A percentile compares a stretch with the other conserved stretches of the same genome.
These are phyloP conservation scores for Corythornis vintsioides DNA, from an alignment of 2,113 vertebrate species.

Conservation along the genomic window DNA sequence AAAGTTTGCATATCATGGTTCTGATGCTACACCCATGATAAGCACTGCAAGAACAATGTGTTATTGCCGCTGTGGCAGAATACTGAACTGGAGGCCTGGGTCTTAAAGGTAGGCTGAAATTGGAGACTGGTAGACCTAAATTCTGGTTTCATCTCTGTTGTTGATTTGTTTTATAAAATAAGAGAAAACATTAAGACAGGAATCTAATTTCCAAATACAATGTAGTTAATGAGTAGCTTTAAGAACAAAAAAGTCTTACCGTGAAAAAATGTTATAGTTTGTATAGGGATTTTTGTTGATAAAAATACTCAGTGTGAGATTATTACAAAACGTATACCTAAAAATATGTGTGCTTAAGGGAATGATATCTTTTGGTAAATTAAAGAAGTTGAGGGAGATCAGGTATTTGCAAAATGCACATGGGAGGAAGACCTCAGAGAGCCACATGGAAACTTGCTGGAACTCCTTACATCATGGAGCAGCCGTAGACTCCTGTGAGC, in stretches of 20 bases:
- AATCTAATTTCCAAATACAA: not conserved
- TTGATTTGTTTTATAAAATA: not conserved
- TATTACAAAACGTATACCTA: not conserved
- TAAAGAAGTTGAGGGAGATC: not conserved
- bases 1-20: not conserved
- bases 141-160: not conserved
- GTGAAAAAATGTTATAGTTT: not conserved
- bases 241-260: not conserved
- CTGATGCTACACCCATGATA: accelerated
- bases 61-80: not conserved
- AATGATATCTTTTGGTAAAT: not conserved
- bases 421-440: not conserved
- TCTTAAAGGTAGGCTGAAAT: not conserved
- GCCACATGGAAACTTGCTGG: not conserved
- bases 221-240: not conserved
- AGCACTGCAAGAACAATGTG: accelerated
- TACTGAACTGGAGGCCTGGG: not conserved
- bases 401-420: not conserved
- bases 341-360: not conserved
- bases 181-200: not conserved
- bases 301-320: not conserved
- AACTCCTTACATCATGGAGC: accelerated
- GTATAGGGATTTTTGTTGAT: accelerated
- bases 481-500: not conserved
- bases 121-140: not conserved